phyloP scores from a whole-genome alignment of 1,140 invertebrate genomes.

The Ylistrum balloti region DNA sequence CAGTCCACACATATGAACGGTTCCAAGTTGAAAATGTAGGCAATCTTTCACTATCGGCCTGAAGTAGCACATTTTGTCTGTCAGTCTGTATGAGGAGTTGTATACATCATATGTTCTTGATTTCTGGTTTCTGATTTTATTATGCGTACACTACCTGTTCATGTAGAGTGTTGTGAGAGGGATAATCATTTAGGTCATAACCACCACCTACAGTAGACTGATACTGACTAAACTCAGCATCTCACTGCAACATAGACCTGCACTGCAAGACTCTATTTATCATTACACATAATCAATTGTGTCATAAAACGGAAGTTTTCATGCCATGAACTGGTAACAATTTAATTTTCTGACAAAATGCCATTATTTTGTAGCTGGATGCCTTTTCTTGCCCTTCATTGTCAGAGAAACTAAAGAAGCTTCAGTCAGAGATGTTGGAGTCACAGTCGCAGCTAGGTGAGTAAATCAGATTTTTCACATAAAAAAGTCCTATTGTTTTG shows the following conservation, averaged over 20 bases:
- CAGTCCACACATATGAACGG: too few species aligned
- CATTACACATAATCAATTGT: not conserved
- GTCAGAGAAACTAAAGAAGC: constrained; percentile 66
- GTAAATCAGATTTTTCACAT: too few species aligned
- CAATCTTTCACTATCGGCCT: not conserved
- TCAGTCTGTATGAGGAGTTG: not conserved
- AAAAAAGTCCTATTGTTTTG: too few species aligned
- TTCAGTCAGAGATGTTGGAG: constrained; percentile 71
- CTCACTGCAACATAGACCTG: not conserved
- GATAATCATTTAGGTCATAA: not conserved
- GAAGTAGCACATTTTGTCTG: not conserved
- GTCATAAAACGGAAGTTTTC: not conserved
- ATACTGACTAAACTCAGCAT: not conserved
- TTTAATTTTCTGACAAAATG: constrained; percentile 2
- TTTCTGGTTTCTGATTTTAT: not conserved
- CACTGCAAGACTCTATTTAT: not conserved
- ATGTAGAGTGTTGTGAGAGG: not conserved
- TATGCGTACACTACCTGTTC: not conserved
- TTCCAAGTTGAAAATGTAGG: too few species aligned
- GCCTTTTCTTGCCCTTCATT: constrained; percentile 79
- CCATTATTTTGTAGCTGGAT: constrained; percentile 74
- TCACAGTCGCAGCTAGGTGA: constrained; percentile 70
- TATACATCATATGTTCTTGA: not conserved
- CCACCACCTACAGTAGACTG: not conserved
- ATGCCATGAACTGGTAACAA: not conserved